Percentiles rank a stretch among this genome's conserved stretches.
Evolutionary conservation across 2,113 vertebrate genomes (phyloP).

Genomic region (Zosterops japonicus): DNA sequence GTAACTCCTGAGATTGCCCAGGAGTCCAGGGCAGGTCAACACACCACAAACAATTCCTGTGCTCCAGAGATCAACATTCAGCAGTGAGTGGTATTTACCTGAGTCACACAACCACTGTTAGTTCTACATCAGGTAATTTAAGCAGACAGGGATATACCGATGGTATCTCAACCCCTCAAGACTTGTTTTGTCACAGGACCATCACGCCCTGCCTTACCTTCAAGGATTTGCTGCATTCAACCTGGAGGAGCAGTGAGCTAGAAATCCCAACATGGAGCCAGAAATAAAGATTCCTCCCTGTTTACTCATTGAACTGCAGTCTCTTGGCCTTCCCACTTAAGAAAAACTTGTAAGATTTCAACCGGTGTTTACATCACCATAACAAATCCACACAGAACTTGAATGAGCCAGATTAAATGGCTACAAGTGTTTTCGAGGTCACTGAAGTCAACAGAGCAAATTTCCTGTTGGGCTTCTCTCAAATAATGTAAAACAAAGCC

Average conservation of each 20-base stretch:
- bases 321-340: not conserved
- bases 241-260: not conserved
- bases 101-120: not conserved
- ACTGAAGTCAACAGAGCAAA: not conserved
- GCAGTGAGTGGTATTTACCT: not conserved
- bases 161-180: not conserved
- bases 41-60: not conserved
- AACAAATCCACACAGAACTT: not conserved
- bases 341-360: not conserved
- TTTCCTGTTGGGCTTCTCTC: not conserved
- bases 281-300: not conserved
- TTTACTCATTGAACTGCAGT: not conserved
- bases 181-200: not conserved
- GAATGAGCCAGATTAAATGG: not conserved
- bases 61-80: not conserved
- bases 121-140: not conserved
- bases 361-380: not conserved
- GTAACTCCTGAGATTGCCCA: not conserved
- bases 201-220: not conserved
- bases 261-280: not conserved
- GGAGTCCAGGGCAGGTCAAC: constrained; percentile 47
- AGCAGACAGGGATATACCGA: not conserved
- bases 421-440: fast-evolving
- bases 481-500: not conserved
- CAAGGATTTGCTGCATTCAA: not conserved